These are phyloP conservation scores for Rynchops niger DNA, from an alignment of 2,113 vertebrate species.

Conservation along the genomic window DNA sequence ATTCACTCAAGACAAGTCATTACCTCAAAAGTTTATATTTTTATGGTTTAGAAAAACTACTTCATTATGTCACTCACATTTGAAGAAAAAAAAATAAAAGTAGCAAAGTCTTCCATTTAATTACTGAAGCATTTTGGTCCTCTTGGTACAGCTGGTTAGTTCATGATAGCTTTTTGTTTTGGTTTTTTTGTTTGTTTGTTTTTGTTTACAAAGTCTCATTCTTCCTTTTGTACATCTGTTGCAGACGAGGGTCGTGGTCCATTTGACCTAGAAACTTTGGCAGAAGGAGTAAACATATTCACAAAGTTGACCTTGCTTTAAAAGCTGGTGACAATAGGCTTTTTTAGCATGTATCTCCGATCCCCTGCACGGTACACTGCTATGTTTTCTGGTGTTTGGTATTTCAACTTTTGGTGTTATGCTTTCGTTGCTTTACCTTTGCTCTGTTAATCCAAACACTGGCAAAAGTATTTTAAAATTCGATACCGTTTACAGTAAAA, in stretches of 20 bases:
- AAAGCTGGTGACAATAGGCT: slow-evolving; percentile 48
- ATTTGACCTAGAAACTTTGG: slow-evolving; percentile 84
- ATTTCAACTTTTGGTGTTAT: slow-evolving; percentile 3
- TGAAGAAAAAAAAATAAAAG: slow-evolving; percentile 67
- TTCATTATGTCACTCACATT: slow-evolving; percentile 66
- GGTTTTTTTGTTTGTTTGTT: not conserved
- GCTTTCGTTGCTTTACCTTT: slow-evolving; percentile 26
- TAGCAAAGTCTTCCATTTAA: slow-evolving; percentile 67
- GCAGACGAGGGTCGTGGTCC: slow-evolving; percentile 73
- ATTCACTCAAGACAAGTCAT: slow-evolving; percentile 59
- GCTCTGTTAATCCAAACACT: slow-evolving; percentile 18
- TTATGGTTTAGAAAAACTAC: slow-evolving; percentile 69
- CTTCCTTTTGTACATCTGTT: slow-evolving; percentile 76
- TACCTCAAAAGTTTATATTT: slow-evolving; percentile 62
- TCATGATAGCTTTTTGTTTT: slow-evolving; percentile 44
- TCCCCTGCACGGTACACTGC: not conserved
- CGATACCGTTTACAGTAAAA: slow-evolving; percentile 2
- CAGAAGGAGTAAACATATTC: slow-evolving; percentile 81
- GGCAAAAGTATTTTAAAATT: slow-evolving; percentile 15
- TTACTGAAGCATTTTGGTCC: slow-evolving; percentile 78
- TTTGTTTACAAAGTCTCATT: slow-evolving; percentile 73
- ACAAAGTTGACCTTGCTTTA: slow-evolving; percentile 64
- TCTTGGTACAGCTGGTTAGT: slow-evolving; percentile 68
- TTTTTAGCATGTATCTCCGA: not conserved
- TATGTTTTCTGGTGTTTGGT: slow-evolving; percentile 3